Evolutionary conservation across 2,113 vertebrate species (phyloP).

Genomic region (Amphiprion percula): DNA sequence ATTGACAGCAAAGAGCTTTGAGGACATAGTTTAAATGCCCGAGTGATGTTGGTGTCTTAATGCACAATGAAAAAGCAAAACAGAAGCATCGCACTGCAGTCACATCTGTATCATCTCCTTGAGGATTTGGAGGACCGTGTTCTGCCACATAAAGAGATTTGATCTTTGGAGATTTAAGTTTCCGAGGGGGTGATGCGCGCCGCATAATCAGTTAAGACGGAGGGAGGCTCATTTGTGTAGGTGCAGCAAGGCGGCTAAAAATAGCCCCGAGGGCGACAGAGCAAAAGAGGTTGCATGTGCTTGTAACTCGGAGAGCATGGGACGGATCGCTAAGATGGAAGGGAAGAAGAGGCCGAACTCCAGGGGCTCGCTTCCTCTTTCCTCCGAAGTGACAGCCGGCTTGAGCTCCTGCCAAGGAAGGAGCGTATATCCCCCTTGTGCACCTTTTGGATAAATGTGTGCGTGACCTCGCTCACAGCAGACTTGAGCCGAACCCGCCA

Average conservation of each 20-base stretch:
- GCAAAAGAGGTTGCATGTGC: constrained; percentile 40
- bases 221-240: constrained; percentile 64
- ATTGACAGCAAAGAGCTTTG: constrained; percentile 54
- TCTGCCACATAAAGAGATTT: constrained; percentile 48
- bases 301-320: constrained; percentile 20
- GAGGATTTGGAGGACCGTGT: constrained; percentile 41
- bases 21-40: constrained; percentile 62
- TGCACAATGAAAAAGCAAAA: constrained; percentile 22
- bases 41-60: constrained; percentile 29
- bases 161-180: constrained; percentile 66
- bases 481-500: constrained; percentile 37
- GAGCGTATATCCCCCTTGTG: constrained; percentile 56
- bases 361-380: constrained; percentile 57
- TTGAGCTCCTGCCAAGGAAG: constrained; percentile 49
- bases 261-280: constrained; percentile 65
- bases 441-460: constrained; percentile 36
- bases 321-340: constrained; percentile 5
- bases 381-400: constrained; percentile 65
- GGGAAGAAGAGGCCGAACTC: constrained; percentile 59
- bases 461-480: constrained; percentile 46
- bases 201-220: constrained; percentile 67
- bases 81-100: constrained; percentile 3
- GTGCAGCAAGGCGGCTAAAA: constrained; percentile 74
- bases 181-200: constrained; percentile 30
- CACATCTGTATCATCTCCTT: constrained; percentile 31